A percentile compares a stretch with the other conserved stretches of the same genome.
These are phyloP conservation scores for Carposina sasakii DNA, from an alignment of 1,140 invertebrate species.

Conservation along the genomic window DNA sequence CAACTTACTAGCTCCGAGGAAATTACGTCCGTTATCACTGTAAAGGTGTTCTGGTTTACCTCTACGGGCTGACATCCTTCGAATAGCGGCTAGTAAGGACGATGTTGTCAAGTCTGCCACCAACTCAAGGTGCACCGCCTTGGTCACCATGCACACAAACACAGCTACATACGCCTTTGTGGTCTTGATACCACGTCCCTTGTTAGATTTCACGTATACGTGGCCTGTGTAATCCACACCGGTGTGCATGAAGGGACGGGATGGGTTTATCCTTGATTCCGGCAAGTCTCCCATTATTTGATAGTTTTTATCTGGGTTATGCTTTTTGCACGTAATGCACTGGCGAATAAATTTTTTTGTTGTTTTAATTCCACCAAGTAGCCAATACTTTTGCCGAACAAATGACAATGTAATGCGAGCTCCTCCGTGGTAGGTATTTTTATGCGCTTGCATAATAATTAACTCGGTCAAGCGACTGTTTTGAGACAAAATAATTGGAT, in stretches of 20 bases:
- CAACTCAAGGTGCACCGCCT: constrained; percentile 62
- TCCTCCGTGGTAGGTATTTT: constrained; percentile 25
- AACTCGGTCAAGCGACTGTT: constrained; percentile 16
- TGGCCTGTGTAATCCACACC: constrained; percentile 43
- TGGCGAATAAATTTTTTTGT: constrained; percentile 7
- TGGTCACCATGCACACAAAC: constrained; percentile 46
- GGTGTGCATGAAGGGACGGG: constrained; percentile 28
- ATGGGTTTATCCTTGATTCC: constrained; percentile 2
- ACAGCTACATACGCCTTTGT: constrained; percentile 46
- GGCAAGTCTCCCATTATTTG: constrained; percentile 41
- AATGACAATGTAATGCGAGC: constrained; percentile 19
- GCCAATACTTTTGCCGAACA: constrained; percentile 32
- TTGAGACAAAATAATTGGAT: constrained; percentile 20
- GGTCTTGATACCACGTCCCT: constrained; percentile 25
- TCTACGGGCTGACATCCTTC: constrained; percentile 34
- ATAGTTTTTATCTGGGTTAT: constrained; percentile 9
- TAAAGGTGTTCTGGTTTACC: not conserved
- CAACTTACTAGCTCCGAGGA: not conserved
- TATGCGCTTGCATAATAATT: constrained; percentile 24
- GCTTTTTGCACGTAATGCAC: constrained; percentile 23
- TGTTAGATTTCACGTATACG: constrained; percentile 21
- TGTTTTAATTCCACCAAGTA: constrained; percentile 13
- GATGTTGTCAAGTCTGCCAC: constrained; percentile 43
- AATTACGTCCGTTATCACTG: not conserved
- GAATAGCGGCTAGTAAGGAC: constrained; percentile 42